Conservation (phyloP, 2,797 vertebrate species). For the Molossus alvarezi region DNA sequence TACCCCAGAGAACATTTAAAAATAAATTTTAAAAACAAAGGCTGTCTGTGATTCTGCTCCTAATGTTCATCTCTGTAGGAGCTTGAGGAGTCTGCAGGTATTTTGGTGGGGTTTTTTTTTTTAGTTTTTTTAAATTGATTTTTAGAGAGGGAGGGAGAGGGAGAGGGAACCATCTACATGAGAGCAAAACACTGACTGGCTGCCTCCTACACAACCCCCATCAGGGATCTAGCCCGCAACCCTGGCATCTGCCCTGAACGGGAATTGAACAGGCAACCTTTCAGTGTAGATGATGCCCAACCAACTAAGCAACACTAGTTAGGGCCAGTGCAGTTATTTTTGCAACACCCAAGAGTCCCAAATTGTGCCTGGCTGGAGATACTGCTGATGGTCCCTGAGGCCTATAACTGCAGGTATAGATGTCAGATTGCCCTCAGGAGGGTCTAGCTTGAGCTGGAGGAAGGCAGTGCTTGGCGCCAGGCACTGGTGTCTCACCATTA, state of each 20-base stretch:
- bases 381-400: not conserved
- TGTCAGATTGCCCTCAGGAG: not conserved
- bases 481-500: not conserved
- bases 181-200: not conserved
- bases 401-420: not conserved
- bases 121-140: not conserved
- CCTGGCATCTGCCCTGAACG: not conserved
- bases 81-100: no score
- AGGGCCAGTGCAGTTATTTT: not conserved
- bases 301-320: not conserved
- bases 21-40: not conserved
- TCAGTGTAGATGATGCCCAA: not conserved
- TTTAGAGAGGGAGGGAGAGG: not conserved
- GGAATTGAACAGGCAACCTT: not conserved
- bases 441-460: not conserved
- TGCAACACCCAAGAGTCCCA: not conserved
- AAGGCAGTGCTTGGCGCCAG: not conserved
- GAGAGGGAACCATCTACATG: not conserved
- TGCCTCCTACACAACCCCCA: not conserved
- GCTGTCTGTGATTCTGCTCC: not conserved
- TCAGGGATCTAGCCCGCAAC: not conserved
- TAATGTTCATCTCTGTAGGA: not conserved
- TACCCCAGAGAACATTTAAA: not conserved
- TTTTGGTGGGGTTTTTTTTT: not conserved
- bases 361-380: not conserved